A percentile compares a stretch with the other conserved stretches of the same genome.
Conservation (phyloP, 2,113 vertebrate species). For the Pristiophorus japonicus region DNA sequence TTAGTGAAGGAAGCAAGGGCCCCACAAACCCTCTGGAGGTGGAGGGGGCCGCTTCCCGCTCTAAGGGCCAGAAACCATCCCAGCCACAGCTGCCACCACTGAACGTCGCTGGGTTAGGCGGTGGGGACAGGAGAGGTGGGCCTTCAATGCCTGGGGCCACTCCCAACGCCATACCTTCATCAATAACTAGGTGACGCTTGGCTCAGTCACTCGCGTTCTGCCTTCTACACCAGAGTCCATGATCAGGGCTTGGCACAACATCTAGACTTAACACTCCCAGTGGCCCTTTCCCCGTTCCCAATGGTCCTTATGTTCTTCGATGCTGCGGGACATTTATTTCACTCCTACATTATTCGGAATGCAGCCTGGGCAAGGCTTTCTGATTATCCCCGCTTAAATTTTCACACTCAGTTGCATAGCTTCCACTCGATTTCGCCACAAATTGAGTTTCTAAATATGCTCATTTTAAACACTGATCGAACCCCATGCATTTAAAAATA, state of each 20-base stretch:
- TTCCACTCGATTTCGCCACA: too few relatives aligned
- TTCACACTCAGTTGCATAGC: too few relatives aligned
- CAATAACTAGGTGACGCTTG: neutral
- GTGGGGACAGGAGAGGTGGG: too few relatives aligned
- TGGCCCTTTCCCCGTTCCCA: neutral
- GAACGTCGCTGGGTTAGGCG: neutral
- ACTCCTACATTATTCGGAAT: neutral
- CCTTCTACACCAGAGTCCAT: too few relatives aligned
- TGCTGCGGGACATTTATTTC: neutral
- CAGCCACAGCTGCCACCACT: too few relatives aligned
- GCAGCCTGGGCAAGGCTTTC: neutral
- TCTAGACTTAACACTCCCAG: neutral
- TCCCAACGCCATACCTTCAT: neutral
- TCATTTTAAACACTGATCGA: neutral
- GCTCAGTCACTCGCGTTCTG: too few relatives aligned
- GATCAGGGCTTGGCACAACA: too few relatives aligned
- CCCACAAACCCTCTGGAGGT: neutral
- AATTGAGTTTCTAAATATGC: neutral
- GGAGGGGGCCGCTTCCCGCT: neutral
- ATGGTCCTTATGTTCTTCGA: neutral
- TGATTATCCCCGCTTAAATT: neutral
- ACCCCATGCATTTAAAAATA: neutral
- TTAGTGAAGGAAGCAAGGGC: neutral
- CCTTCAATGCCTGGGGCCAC: neutral
- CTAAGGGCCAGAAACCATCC: neutral